A percentile compares a stretch with the other conserved stretches of the same genome.
Conservation (phyloP, 1,140 invertebrate genomes). For the Drosophila punjabiensis region DNA sequence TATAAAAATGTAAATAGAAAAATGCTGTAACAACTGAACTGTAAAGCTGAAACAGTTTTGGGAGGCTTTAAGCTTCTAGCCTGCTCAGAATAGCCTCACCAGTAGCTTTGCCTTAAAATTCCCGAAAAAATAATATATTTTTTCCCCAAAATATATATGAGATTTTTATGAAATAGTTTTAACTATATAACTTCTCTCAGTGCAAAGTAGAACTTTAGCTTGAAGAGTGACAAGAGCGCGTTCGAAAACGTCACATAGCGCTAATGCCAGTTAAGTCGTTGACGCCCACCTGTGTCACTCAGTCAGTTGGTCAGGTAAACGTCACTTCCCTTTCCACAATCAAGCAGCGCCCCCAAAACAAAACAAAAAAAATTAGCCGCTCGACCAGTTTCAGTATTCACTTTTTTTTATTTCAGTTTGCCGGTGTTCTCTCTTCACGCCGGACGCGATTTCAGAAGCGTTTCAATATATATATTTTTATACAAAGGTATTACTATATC, state of each 20-base stretch:
- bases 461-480: conserved; percentile 33
- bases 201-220: conserved; percentile 28
- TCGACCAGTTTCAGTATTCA: conserved; percentile 39
- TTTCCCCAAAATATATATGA: neutral
- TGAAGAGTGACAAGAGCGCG: conserved; percentile 19
- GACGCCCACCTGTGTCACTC: conserved; percentile 68
- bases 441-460: conserved; percentile 56
- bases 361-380: conserved; percentile 28
- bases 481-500: neutral
- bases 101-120: too few relatives aligned
- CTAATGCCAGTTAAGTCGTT: conserved; percentile 76
- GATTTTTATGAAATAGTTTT: neutral
- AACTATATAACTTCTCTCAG: neutral
- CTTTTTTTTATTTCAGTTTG: conserved; percentile 56
- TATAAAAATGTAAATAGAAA: too few relatives aligned
- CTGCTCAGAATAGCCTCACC: too few relatives aligned
- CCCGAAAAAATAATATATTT: neutral
- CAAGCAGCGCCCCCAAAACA: conserved; percentile 34
- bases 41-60: too few relatives aligned
- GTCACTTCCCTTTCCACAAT: conserved; percentile 59
- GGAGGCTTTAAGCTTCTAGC: too few relatives aligned
- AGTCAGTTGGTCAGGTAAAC: conserved; percentile 59
- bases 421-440: conserved; percentile 69
- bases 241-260: conserved; percentile 45
- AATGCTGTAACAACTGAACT: too few relatives aligned